Percentiles rank a stretch among this genome's conserved stretches.
Conservation (phyloP, 2,888 invertebrate genomes). For the Zhuqinia jingwanae region DNA sequence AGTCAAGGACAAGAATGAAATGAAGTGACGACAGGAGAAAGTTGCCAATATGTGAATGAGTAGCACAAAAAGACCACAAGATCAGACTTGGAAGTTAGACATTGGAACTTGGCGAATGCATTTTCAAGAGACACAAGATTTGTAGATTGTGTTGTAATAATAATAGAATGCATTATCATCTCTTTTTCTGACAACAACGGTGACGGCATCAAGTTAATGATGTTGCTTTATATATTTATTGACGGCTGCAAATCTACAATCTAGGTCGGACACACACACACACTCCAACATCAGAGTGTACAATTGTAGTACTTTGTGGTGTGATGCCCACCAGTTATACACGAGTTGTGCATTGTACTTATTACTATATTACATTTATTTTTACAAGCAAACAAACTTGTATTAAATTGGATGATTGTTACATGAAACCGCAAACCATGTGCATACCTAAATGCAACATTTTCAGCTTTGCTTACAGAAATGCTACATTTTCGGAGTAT, state of each 20-base stretch:
- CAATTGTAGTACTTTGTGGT: not conserved
- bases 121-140: not conserved
- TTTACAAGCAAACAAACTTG: not conserved
- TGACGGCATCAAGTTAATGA: not conserved
- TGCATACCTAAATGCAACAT: not conserved
- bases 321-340: not conserved
- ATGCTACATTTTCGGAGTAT: not conserved
- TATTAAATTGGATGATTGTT: not conserved
- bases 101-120: not conserved
- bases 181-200: not conserved
- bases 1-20: not conserved
- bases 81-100: not conserved
- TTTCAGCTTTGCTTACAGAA: not conserved
- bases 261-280: slow-evolving; percentile 34
- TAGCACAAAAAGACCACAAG: not conserved
- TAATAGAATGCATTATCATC: not conserved
- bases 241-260: slow-evolving; percentile 46
- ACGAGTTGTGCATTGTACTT: not conserved
- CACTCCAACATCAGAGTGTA: not conserved
- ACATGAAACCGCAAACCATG: not conserved
- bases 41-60: not conserved
- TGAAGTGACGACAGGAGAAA: not conserved
- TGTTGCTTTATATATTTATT: slow-evolving; percentile 33
- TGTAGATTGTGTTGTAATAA: too few species aligned
- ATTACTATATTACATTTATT: too few species aligned